Evolutionary conservation across 2,113 vertebrate genomes (phyloP), one percentile per base, ranked within the genome.

Genomic region (Phyllostomus hastatus): DNA sequence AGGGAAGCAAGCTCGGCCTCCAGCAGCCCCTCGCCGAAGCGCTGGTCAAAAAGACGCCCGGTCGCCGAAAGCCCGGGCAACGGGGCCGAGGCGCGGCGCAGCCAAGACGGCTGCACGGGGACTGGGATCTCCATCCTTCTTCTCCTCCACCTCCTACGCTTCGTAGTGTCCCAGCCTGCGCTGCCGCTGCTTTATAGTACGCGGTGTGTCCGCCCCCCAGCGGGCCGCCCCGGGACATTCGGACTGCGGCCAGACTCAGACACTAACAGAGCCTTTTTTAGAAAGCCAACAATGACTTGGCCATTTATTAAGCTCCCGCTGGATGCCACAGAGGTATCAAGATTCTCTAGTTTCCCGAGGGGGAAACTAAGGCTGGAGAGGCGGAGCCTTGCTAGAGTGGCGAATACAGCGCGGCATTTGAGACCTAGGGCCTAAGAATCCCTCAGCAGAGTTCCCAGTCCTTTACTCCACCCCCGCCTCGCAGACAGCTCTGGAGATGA

Each of bases 1-100:
- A 97, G 87, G 0, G 98, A 28, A 10, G 98, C 96, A 76, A 98
- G 73, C 17, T 98, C 98, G 0, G 95, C 96, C 87, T 98, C 98
- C 85, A 98, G 94, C 59, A 98, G 95, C 50, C 98, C 98, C 91
- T 98, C 98, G 31, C 98, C 98, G 81, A 98, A 98, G 28, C 98
- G 92, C 97, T 98, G 98, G 86, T 98, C 98, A 66, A 98, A 98
- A 64, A 98, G 98, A 22, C 98, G 98, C 80, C 95, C 81, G 0
- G 97, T 93, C n/a, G 95, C 61, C 11, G 61, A 93, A 85, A 97
- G 3, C 70, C 97, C 95, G 0, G 97, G 97, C 52, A 97, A 10
- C 1, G 97, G 96, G 26, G 96, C 92, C 0, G 96, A 94, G 64
- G 90, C 88, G 6, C 97, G 98, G 86, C 97, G 95, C 92, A 98